Evolutionary conservation across 2,113 vertebrate species (phyloP).

Genomic region (Gopherus flavomarginatus): DNA sequence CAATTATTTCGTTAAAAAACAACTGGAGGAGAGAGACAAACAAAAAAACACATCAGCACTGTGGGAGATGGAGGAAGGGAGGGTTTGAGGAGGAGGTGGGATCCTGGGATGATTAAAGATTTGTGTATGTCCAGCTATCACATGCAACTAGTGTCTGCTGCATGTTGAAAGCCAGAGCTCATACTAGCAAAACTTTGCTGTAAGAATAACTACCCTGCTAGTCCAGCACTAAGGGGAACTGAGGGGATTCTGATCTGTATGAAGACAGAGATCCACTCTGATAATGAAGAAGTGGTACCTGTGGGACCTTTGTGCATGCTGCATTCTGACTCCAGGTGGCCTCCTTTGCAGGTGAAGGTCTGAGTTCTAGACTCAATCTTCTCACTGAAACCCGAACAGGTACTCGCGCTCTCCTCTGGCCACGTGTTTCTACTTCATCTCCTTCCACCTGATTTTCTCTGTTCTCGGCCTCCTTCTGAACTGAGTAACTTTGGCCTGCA

Average conservation of each 20-base stretch:
- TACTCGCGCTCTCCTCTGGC: not conserved
- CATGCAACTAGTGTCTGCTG: not conserved
- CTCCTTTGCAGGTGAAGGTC: not conserved
- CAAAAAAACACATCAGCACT: too few species aligned
- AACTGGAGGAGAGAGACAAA: too few species aligned
- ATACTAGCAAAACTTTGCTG: not conserved
- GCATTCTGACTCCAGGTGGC: not conserved
- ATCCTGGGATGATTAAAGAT: too few species aligned
- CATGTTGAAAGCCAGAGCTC: not conserved
- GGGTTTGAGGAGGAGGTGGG: too few species aligned
- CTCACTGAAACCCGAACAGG: not conserved
- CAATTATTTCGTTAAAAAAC: too few species aligned
- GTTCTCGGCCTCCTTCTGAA: not conserved
- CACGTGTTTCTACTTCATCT: not conserved
- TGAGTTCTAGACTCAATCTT: not conserved
- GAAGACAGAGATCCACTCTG: not conserved
- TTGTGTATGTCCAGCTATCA: too few species aligned
- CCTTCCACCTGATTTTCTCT: not conserved
- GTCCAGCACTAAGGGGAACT: not conserved
- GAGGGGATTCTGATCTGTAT: not conserved
- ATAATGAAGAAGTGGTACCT: not conserved
- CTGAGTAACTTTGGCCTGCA: constrained; percentile 24
- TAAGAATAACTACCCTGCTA: not conserved
- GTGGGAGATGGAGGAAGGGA: too few species aligned
- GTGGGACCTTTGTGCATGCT: not conserved